phyloP scores from a whole-genome alignment of 2,888 invertebrate genomes.

The Athalia cordata region DNA sequence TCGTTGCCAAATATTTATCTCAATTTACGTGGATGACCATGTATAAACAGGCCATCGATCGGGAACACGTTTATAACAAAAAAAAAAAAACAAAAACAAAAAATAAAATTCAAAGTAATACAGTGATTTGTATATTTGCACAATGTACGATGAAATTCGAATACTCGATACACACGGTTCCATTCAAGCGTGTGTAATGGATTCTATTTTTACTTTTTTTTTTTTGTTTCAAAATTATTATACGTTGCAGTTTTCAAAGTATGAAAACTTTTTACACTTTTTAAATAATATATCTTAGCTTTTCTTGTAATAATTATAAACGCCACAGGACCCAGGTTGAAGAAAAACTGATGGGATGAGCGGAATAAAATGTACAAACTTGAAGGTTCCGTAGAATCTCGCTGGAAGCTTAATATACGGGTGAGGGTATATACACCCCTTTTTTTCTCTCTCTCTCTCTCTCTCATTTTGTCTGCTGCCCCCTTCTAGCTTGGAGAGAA shows the following conservation, averaged over 20 bases:
- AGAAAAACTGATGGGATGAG: constrained; percentile 39
- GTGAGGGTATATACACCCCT: constrained; percentile 38
- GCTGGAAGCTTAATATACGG: constrained; percentile 31
- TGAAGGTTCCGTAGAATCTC: constrained; percentile 16
- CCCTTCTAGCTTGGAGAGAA: neutral
- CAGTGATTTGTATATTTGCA: no score
- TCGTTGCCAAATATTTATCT: constrained; percentile 1
- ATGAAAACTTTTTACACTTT: constrained; percentile 1
- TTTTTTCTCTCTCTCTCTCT: constrained; percentile 1
- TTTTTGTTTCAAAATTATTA: no score
- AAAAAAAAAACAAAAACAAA: neutral
- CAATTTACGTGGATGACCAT: neutral
- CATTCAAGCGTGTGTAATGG: no score
- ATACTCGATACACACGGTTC: no score
- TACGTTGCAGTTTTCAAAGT: no score
- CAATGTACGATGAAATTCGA: no score
- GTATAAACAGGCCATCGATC: neutral
- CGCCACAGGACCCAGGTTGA: constrained; percentile 49
- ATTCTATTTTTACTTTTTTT: no score
- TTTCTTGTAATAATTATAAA: constrained; percentile 52
- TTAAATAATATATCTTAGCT: constrained; percentile 43
- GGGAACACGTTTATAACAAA: neutral
- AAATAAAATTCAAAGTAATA: no score
- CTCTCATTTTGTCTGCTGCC: constrained; percentile 1
- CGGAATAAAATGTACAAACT: constrained; percentile 44